Evolutionary conservation across 2,797 vertebrate genomes (phyloP).

Genomic region (Hephaestus fuliginosus): DNA sequence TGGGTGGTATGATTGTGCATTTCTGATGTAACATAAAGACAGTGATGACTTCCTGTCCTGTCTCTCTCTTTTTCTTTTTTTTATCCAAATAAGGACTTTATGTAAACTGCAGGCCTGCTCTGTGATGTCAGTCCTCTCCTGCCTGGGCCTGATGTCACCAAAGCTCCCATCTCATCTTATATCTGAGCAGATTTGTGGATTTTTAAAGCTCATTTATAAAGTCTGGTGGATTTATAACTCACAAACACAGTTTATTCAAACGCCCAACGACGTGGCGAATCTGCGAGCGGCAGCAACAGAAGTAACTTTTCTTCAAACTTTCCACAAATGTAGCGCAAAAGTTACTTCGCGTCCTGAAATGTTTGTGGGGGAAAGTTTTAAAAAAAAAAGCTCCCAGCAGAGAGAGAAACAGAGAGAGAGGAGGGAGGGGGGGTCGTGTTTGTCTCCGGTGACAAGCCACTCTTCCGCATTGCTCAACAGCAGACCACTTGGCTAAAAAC

Average conservation of each 20-base stretch:
- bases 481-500: conserved; percentile 63
- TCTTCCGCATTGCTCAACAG: conserved; percentile 81
- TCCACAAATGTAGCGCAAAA: too few relatives aligned
- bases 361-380: too few relatives aligned
- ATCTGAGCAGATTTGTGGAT: not conserved
- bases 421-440: conserved; percentile 15
- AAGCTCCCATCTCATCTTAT: too few relatives aligned
- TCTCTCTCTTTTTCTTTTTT: not conserved
- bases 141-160: not conserved
- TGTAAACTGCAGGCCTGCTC: not conserved
- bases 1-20: conserved; percentile 13
- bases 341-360: too few relatives aligned
- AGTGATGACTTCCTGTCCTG: conserved; percentile 1
- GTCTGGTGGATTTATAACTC: not conserved
- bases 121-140: not conserved
- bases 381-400: too few relatives aligned
- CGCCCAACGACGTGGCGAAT: conserved; percentile 50
- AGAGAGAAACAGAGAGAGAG: too few relatives aligned
- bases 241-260: too few relatives aligned
- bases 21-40: conserved; percentile 7
- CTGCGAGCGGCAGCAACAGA: not conserved
- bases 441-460: conserved; percentile 63
- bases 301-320: too few relatives aligned
- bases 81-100: not conserved
- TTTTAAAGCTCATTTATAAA: not conserved